These are phyloP conservation scores for Cyclophora albipunctata DNA, from an alignment of 2,888 invertebrate genomes.

Conservation along the genomic window DNA sequence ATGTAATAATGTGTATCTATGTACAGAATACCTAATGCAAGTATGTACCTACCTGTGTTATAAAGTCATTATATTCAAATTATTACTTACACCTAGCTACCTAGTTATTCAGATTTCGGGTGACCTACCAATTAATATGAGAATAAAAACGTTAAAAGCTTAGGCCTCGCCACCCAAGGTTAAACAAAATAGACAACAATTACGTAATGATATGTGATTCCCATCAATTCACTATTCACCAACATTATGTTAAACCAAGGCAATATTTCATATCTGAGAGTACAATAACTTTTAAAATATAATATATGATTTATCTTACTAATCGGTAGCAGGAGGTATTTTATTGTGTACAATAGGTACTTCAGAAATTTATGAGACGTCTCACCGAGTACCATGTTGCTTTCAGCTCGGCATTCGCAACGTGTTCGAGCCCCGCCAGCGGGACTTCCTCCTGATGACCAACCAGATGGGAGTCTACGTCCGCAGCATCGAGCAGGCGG, in stretches of 20 bases:
- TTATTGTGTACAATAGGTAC: no score
- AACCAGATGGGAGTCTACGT: constrained; percentile 85
- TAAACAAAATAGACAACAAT: constrained; percentile 13
- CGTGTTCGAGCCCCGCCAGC: constrained; percentile 86
- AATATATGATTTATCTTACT: no score
- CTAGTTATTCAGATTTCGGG: background rate
- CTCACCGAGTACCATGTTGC: no score
- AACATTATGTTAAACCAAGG: background rate
- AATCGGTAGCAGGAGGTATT: no score
- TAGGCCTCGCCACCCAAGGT: constrained; percentile 11
- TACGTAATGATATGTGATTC: constrained; percentile 6
- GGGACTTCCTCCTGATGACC: constrained; percentile 87
- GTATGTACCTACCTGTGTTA: no score
- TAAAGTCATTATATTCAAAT: no score
- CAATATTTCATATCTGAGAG: background rate
- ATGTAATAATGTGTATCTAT: no score
- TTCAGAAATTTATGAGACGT: no score
- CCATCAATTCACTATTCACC: constrained; percentile 10
- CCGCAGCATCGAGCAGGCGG: constrained; percentile 88
- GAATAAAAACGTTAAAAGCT: constrained; percentile 7
- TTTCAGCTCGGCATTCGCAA: constrained; percentile 83
- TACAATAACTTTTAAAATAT: no score
- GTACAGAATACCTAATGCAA: no score
- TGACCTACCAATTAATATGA: constrained; percentile 1
- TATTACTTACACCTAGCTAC: background rate